phyloP scores from a whole-genome alignment of 1,140 invertebrate species.

The Sminthurides bifidus region DNA sequence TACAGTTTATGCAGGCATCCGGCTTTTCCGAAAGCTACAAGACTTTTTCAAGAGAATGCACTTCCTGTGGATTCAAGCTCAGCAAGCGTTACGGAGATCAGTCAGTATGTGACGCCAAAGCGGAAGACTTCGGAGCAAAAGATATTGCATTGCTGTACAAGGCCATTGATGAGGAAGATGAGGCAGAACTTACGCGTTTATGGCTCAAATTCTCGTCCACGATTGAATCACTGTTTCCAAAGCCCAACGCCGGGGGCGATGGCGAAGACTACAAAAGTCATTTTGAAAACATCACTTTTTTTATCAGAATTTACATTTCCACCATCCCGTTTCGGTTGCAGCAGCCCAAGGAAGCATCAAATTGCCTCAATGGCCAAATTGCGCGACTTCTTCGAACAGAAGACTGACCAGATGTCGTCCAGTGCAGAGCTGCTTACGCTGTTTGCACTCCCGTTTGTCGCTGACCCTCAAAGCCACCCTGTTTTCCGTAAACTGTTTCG shows the following conservation, averaged over 20 bases:
- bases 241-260: not conserved
- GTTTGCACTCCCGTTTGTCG: slow-evolving; percentile 26
- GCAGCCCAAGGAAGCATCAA: not conserved
- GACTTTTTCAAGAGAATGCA: not conserved
- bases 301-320: slow-evolving; percentile 10
- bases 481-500: slow-evolving; percentile 15
- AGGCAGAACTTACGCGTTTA: no score
- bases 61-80: not conserved
- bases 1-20: not conserved
- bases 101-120: no score
- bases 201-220: no score
- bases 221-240: no score
- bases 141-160: slow-evolving; percentile 4
- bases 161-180: slow-evolving; percentile 9
- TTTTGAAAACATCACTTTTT: slow-evolving; percentile 13
- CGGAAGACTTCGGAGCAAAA: not conserved
- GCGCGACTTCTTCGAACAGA: slow-evolving; percentile 11
- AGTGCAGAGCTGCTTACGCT: slow-evolving; percentile 20
- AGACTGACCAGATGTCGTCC: slow-evolving; percentile 6
- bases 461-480: slow-evolving; percentile 15
- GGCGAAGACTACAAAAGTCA: slow-evolving; percentile 4
- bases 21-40: not conserved
- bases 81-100: no score
- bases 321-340: slow-evolving; percentile 13
- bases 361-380: not conserved